Evolutionary conservation across 2,113 vertebrate genomes (phyloP), one percentile per base, ranked within the genome.

Genomic region (Psilopogon haemacephalus): DNA sequence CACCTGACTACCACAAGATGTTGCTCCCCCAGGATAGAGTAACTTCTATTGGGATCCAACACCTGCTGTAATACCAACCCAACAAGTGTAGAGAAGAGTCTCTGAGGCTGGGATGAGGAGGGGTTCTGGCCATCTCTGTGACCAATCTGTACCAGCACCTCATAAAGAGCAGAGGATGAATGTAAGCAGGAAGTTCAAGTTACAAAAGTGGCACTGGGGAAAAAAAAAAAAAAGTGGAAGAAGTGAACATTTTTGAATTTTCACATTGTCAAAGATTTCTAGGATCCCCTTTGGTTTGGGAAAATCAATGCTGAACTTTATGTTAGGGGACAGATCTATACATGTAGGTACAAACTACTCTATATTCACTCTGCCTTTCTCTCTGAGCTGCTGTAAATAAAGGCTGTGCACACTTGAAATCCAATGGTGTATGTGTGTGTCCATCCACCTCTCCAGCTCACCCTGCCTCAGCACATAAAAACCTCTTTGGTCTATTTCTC

Each of bases 1-100:
- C 12, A 50, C 30, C 4, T 20, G 33, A 10, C 6, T 9, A 40
- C 15, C 5, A 5, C 8, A 15, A 79, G 12, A 30, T 71, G 18
- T 19, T 37, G 23, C 26, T 60, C 21, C 37, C 8, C 17, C 37
- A 27, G 18, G 27, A 44, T 0, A 55, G 33, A 15, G 48, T 54
- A 74, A 9, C 11, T 11, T 52, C 21, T 14, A 15, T 1, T 28
- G 17, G 21, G 44, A 73, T 37, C 27, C 21, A 35, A 37, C 30
- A 40, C 19, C 3, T 12, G 48, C 30, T 2, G 0, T 24, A 68
- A 30, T 9, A 44, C 23, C 2, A 1, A 52, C 32, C 15, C 44
- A 54, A 30, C 26, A 20, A 74, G 30, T 28, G 21, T 12, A 27
- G 17, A 26, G 42, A 50, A 65, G 35, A 18, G 28, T 6, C 28